A percentile compares a stretch with the other conserved stretches of the same genome.
Evolutionary conservation across 2,797 vertebrate genomes (phyloP).

Genomic region (Sebastes kiyomatsui): DNA sequence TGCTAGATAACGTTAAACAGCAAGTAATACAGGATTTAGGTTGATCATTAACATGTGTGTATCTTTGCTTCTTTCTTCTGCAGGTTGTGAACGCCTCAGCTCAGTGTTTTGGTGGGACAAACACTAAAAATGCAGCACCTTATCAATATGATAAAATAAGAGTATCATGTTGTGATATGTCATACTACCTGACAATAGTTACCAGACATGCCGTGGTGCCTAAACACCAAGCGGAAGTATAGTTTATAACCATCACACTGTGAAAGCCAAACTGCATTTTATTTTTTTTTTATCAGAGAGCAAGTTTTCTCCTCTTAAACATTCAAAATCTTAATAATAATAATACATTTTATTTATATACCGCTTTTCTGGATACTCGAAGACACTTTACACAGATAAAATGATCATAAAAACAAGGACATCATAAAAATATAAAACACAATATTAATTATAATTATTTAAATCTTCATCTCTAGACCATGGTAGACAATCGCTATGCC

Average conservation of each 20-base stretch:
- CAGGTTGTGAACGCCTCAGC: slow-evolving; percentile 2
- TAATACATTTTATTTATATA: too few species aligned
- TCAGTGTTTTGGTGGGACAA: too few species aligned
- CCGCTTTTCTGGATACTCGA: too few species aligned
- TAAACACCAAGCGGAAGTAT: slow-evolving; percentile 9
- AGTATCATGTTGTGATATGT: neutral
- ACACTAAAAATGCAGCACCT: neutral
- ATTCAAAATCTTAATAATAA: too few species aligned
- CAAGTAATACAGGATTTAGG: neutral
- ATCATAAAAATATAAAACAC: too few species aligned
- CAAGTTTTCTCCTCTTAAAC: neutral
- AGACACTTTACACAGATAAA: too few species aligned
- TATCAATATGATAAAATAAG: neutral
- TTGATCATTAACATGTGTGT: neutral
- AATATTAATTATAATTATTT: too few species aligned
- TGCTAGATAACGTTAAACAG: neutral
- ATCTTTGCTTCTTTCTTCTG: neutral
- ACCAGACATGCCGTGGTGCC: slow-evolving; percentile 38
- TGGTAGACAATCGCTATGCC: slow-evolving; percentile 98
- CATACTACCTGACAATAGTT: neutral
- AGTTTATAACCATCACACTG: neutral
- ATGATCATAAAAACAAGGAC: too few species aligned
- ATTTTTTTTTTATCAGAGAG: neutral
- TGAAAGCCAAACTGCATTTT: neutral
- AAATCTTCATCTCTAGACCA: slow-evolving; percentile 27